Base-by-base conservation (phyloP, 2,888 invertebrate genomes). In the Coremacera marginata region DNA sequence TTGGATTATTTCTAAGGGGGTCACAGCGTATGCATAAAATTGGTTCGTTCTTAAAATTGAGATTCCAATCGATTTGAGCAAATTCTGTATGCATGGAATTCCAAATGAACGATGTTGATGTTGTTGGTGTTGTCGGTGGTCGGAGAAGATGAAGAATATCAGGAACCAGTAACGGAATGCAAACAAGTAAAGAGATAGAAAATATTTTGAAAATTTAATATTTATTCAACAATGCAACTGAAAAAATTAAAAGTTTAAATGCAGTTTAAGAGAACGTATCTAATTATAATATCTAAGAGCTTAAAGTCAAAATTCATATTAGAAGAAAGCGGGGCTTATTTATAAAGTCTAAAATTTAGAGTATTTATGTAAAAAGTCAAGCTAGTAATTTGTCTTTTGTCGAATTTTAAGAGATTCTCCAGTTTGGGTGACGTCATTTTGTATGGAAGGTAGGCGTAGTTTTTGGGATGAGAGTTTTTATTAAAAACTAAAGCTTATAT, bases 11-110 rank as follows among this genome's bases (percentile, higher is more conserved):
- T 90, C 90, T 75, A 86, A 85, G 51, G 89, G 89, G 71, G 89
- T 89, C 72, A 90, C 88, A 62, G 90, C 89, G 80, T 88, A 86
- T 78, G 87, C 88, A 85, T 90, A 89, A 79, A 88, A 88, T 78
- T 86, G 84, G 80, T 89, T 87, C 70, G 85, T 87, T 79, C 89
- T 86, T 77, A 89, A 81, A 81, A 90, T 81, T 75, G 89, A 86
- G 79, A 86, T 86, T 81, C 88, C 88, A 84, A 89, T 88, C 77
- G 88, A 86, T 75, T 84, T 83, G 31, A 82, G 72, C 77, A 80
- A 71, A 27, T 80, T 77, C 89, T 89, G 80, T n/a, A 82, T 74
- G 62, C 72, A 79, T 70, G 44, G 72, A 78, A 75, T 74, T 74
- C 67, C 65, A 74, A 74, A 67, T 67, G 74, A 74, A 55, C 62